Evolutionary conservation across 1,140 invertebrate genomes (phyloP).

Genomic region (Formica selysi): DNA sequence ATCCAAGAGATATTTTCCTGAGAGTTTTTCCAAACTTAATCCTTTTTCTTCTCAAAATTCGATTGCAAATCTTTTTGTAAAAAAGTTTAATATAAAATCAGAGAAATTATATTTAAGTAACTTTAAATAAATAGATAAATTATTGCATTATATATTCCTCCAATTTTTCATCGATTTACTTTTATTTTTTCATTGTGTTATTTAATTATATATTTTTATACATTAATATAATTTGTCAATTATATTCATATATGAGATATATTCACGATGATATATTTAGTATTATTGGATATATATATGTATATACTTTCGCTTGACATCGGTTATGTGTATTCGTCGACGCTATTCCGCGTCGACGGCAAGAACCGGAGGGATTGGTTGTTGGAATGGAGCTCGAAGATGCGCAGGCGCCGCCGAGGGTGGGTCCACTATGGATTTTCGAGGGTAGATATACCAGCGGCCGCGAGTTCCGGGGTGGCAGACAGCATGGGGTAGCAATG

Average conservation of each 20-base stretch:
- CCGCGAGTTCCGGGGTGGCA: slow-evolving; percentile 73
- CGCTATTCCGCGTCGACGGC: slow-evolving; percentile 19
- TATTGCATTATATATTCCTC: neutral
- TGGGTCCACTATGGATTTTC: slow-evolving; percentile 78
- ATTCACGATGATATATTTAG: neutral
- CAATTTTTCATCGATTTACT: neutral
- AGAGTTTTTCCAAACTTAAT: neutral
- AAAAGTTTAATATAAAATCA: neutral
- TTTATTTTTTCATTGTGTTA: neutral
- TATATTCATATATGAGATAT: neutral
- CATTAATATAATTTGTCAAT: neutral
- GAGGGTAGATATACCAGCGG: slow-evolving; percentile 72
- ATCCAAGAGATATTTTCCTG: neutral
- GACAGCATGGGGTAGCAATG: slow-evolving; percentile 74
- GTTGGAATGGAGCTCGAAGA: slow-evolving; percentile 62
- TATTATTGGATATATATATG: slow-evolving; percentile 28
- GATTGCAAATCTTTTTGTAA: neutral
- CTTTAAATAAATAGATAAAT: neutral
- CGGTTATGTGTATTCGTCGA: slow-evolving; percentile 30
- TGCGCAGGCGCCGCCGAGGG: slow-evolving; percentile 74
- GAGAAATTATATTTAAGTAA: neutral
- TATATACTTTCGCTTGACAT: neutral
- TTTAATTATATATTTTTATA: neutral
- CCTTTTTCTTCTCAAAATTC: neutral
- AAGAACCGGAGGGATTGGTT: slow-evolving; percentile 59